phyloP scores from a whole-genome alignment of 2,797 vertebrate genomes.

The Diplodus sargus region DNA sequence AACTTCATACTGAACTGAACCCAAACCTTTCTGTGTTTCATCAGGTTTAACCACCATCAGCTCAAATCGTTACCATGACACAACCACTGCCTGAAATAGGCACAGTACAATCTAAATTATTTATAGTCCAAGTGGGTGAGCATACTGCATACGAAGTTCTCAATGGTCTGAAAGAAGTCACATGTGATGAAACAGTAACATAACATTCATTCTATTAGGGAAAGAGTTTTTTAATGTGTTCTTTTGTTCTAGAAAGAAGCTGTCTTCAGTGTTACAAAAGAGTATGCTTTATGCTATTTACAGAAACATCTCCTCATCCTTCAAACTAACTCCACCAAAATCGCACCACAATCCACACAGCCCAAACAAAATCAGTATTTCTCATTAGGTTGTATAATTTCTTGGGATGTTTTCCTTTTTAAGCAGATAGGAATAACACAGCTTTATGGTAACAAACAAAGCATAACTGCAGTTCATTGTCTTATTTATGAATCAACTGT shows the following conservation, averaged over 20 bases:
- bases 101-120: constrained; percentile 5
- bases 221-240: background rate
- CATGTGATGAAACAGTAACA: background rate
- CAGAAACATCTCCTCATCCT: background rate
- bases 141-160: background rate
- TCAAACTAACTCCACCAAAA: background rate
- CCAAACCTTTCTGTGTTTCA: background rate
- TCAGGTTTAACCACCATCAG: background rate
- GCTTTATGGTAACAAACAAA: background rate
- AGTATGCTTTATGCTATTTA: background rate
- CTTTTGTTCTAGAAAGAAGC: background rate
- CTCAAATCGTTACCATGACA: background rate
- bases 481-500: background rate
- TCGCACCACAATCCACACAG: background rate
- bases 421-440: background rate
- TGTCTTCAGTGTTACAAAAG: background rate
- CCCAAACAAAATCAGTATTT: background rate
- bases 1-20: background rate
- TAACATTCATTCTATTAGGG: background rate
- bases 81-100: background rate
- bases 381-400: background rate
- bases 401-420: background rate
- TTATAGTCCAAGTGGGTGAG: background rate
- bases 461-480: background rate
- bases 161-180: background rate